phyloP scores from a whole-genome alignment of 2,113 vertebrate species.

The Salvelinus namaycush region DNA sequence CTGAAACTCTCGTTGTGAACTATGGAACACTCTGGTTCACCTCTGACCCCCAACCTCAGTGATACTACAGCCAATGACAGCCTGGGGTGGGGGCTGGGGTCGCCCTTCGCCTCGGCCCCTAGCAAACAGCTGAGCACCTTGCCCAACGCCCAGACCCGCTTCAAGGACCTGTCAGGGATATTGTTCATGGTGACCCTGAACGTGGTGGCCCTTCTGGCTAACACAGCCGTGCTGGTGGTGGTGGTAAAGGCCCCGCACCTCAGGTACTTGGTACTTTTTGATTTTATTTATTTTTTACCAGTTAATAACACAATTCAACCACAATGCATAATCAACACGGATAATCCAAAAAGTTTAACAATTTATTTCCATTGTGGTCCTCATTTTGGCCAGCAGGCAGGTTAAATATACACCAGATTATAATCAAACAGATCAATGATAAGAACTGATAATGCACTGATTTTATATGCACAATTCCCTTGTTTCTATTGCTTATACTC shows the following conservation, averaged over 20 bases:
- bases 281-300: too few species aligned
- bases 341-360: too few species aligned
- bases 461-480: too few species aligned
- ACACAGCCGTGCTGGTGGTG: conserved; percentile 81
- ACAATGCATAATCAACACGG: too few species aligned
- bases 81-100: conserved; percentile 38
- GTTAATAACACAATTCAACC: too few species aligned
- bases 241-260: conserved; percentile 85
- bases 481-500: too few species aligned
- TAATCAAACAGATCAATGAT: too few species aligned
- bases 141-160: conserved; percentile 53
- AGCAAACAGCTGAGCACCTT: conserved; percentile 54
- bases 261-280: conserved; percentile 24
- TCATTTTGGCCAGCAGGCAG: too few species aligned
- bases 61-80: conserved; percentile 58
- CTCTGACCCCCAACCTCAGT: conserved; percentile 45
- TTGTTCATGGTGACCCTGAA: conserved; percentile 85
- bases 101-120: conserved; percentile 55
- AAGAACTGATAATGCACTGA: too few species aligned
- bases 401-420: too few species aligned
- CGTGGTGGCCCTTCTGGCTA: conserved; percentile 81
- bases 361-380: too few species aligned
- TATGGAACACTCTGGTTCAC: conserved; percentile 60
- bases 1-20: conserved; percentile 49
- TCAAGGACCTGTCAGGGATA: conserved; percentile 78